Evolutionary conservation across 2,113 vertebrate species (phyloP).

Genomic region (Willisornis vidua): DNA sequence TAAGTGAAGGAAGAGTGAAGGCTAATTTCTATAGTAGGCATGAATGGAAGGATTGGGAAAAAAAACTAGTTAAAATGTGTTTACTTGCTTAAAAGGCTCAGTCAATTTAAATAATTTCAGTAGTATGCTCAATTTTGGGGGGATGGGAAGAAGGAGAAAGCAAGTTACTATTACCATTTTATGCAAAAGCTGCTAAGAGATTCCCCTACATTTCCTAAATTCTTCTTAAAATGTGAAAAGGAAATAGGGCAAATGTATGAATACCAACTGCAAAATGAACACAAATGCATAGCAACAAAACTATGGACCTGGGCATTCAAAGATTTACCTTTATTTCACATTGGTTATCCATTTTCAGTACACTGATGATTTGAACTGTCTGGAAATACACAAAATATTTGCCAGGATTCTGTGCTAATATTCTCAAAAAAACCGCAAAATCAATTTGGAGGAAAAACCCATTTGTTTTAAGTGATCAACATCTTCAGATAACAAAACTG

Average conservation of each 20-base stretch:
- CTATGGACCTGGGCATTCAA: not conserved
- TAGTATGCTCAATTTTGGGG: constrained; percentile 73
- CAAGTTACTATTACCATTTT: constrained; percentile 77
- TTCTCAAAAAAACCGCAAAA: not conserved
- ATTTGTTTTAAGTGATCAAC: not conserved
- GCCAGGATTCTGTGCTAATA: not conserved
- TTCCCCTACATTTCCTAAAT: constrained; percentile 48
- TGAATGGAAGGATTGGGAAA: constrained; percentile 94
- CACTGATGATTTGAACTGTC: not conserved
- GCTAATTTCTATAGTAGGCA: constrained; percentile 99
- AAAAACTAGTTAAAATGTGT: constrained; percentile 97
- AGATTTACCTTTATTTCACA: constrained; percentile 46
- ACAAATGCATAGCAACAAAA: constrained; percentile 40
- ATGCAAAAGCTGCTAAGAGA: constrained; percentile 48
- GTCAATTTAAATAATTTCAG: constrained; percentile 88
- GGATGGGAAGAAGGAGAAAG: constrained; percentile 57
- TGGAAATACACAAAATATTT: not conserved
- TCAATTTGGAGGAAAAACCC: not conserved
- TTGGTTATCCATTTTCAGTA: not conserved
- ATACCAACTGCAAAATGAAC: constrained; percentile 22
- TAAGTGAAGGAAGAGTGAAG: constrained; percentile 99
- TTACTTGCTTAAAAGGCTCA: constrained; percentile 88
- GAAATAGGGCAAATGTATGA: not conserved
- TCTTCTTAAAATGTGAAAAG: not conserved
- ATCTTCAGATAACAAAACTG: not conserved